phyloP scores from a whole-genome alignment of 1,140 invertebrate species.

The Apis cerana region DNA sequence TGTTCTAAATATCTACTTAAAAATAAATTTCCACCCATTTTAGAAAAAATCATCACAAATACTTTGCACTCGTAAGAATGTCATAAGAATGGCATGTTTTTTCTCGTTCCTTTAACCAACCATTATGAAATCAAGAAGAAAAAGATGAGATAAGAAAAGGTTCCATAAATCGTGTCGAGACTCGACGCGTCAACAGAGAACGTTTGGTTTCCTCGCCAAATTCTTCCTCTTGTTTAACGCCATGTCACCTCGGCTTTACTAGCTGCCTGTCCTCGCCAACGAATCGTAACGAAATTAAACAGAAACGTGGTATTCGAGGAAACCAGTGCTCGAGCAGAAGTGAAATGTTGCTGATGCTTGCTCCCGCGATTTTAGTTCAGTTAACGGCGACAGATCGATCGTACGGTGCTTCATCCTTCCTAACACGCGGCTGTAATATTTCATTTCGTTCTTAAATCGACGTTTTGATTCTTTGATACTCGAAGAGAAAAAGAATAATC shows the following conservation, averaged over 20 bases:
- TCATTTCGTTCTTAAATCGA: background rate
- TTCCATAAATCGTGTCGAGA: constrained; percentile 25
- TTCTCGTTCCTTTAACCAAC: background rate
- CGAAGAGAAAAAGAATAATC: background rate
- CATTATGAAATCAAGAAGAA: background rate
- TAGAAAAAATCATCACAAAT: background rate
- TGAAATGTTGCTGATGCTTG: background rate
- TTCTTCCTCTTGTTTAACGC: background rate
- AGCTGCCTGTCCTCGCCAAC: background rate
- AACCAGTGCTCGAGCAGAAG: background rate
- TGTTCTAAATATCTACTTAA: too few relatives aligned
- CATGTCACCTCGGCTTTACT: background rate
- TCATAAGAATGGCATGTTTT: background rate
- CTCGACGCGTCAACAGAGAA: background rate
- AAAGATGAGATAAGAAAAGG: constrained; percentile 2
- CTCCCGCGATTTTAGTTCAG: background rate
- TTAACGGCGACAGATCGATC: background rate
- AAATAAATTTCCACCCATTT: rapidly evolving
- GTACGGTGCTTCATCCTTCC: background rate
- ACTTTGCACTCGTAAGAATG: background rate
- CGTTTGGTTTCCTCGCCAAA: background rate
- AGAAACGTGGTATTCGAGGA: background rate
- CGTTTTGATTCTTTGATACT: background rate
- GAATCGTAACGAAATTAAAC: background rate
- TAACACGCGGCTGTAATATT: too few relatives aligned